A percentile compares a stretch with the other conserved stretches of the same genome.
Conservation (phyloP, 2,113 vertebrate species). For the Nettapus auritus region DNA sequence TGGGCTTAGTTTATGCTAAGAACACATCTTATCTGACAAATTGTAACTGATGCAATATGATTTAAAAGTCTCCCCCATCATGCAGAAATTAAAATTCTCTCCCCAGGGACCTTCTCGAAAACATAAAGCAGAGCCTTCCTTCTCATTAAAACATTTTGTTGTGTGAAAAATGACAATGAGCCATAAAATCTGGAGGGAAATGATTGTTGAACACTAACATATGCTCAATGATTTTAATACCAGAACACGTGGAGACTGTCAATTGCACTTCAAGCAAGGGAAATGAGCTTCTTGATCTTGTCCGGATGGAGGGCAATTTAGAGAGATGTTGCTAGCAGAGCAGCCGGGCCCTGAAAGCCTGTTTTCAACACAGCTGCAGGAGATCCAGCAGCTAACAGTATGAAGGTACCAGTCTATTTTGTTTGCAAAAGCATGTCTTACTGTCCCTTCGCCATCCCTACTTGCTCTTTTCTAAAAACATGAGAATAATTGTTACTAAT, state of each 20-base stretch:
- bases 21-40: constrained; percentile 13
- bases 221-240: constrained; percentile 7
- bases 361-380: background rate
- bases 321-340: background rate
- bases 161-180: constrained; percentile 44
- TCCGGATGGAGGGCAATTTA: background rate
- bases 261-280: background rate
- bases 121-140: constrained; percentile 17
- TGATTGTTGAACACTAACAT: constrained; percentile 6
- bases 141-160: constrained; percentile 30
- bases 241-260: background rate
- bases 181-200: constrained; percentile 35
- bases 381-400: background rate
- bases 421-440: background rate
- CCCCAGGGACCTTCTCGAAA: background rate
- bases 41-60: background rate
- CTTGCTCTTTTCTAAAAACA: background rate
- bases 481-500: constrained; percentile 2
- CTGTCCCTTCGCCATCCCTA: background rate
- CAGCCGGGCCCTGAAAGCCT: background rate
- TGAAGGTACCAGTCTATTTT: background rate
- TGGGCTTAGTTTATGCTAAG: background rate
- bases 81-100: constrained; percentile 23
- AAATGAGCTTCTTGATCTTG: constrained; percentile 22
- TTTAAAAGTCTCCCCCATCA: constrained; percentile 4